Conservation (phyloP, 2,113 vertebrate genomes). For the Pterophyllum scalare region DNA sequence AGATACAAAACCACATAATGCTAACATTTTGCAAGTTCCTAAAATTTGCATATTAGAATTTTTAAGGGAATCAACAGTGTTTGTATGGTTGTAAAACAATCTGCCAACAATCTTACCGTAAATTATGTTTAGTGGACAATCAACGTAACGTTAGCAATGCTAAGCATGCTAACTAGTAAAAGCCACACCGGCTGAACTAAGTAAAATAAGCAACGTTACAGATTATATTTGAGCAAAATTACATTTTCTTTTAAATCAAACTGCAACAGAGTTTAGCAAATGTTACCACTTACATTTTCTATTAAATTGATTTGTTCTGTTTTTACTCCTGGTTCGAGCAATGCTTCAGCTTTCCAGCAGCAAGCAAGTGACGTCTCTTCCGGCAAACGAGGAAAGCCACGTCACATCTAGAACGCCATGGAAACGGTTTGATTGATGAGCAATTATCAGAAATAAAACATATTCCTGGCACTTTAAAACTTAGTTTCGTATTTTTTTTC, state of each 20-base stretch:
- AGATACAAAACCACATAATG: too few species aligned
- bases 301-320: not conserved
- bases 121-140: not conserved
- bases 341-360: not conserved
- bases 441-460: not conserved
- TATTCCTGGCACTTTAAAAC: not conserved
- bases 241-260: not conserved
- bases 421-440: not conserved
- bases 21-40: not conserved
- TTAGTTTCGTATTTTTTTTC: not conserved
- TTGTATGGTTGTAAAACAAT: too few species aligned
- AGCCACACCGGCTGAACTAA: not conserved
- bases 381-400: slow-evolving; percentile 61
- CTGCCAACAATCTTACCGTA: too few species aligned
- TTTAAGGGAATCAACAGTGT: not conserved
- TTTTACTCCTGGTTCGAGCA: not conserved
- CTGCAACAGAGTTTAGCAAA: accelerated
- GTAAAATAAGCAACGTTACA: not conserved
- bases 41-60: not conserved
- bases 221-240: not conserved
- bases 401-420: slow-evolving; percentile 50
- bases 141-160: not conserved
- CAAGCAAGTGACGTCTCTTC: slow-evolving; percentile 25
- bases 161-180: not conserved
- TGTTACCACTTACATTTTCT: slow-evolving; percentile 39